A percentile compares a stretch with the other conserved stretches of the same genome.
Conservation (phyloP, 2,797 vertebrate species). For the Cossypha caffra region DNA sequence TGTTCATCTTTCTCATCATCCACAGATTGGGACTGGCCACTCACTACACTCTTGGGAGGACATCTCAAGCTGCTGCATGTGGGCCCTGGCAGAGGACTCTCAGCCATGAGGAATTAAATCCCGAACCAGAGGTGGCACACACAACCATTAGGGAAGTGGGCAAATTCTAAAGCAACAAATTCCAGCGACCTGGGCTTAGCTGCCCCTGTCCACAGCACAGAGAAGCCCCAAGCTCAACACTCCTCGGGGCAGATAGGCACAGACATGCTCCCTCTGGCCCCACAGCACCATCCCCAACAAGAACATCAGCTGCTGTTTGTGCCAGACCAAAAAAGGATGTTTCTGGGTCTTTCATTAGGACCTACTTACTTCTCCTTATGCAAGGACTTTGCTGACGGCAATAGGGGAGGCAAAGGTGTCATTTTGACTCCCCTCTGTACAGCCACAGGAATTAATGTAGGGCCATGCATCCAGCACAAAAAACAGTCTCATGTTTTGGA, state of each 20-base stretch:
- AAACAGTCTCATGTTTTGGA: background rate
- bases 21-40: background rate
- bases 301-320: background rate
- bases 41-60: background rate
- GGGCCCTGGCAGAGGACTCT: background rate
- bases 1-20: background rate
- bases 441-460: background rate
- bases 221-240: background rate
- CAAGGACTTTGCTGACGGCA: background rate
- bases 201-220: background rate
- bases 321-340: background rate
- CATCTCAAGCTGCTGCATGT: fast-evolving
- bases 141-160: background rate
- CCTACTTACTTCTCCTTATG: background rate
- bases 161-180: background rate
- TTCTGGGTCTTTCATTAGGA: background rate
- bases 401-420: background rate
- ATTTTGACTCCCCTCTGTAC: background rate
- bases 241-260: fast-evolving
- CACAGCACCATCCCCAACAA: background rate
- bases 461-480: background rate
- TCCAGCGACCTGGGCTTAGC: background rate
- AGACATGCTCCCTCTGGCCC: fast-evolving
- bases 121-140: background rate
- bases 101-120: background rate